Evolutionary conservation across 2,797 vertebrate species (phyloP).

Genomic region (Diceros bicornis): DNA sequence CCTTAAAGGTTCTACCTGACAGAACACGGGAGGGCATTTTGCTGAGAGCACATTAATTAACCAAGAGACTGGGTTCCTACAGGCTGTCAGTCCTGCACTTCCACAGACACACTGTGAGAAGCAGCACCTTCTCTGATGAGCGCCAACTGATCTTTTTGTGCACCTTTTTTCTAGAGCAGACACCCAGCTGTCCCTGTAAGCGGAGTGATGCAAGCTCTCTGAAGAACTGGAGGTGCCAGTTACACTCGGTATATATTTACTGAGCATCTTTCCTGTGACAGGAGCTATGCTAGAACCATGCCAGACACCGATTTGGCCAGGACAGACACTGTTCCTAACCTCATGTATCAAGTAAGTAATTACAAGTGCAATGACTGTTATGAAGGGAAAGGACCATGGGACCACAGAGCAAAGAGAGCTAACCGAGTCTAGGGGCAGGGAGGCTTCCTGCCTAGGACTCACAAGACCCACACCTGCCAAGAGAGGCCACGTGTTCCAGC

Average conservation of each 20-base stretch:
- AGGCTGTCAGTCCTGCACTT: not conserved
- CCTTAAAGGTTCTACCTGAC: not conserved
- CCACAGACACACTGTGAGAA: slow-evolving; percentile 1
- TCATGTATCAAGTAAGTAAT: slow-evolving; percentile 32
- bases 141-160: slow-evolving; percentile 6
- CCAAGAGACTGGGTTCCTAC: not conserved
- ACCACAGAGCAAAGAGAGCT: not conserved
- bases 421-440: not conserved
- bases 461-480: not conserved
- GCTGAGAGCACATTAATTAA: slow-evolving; percentile 11
- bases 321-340: not conserved
- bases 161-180: not conserved
- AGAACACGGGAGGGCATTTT: not conserved
- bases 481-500: not conserved
- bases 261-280: not conserved
- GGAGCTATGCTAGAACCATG: not conserved
- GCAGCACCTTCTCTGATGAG: not conserved
- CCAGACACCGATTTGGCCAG: not conserved
- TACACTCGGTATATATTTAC: not conserved
- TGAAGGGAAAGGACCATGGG: not conserved
- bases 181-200: not conserved
- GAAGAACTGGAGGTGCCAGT: not conserved
- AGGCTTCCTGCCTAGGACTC: not conserved
- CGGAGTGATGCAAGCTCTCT: not conserved
- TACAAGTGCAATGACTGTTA: not conserved